Conservation (phyloP, 1,140 invertebrate genomes). For the Procambarus clarkii region DNA sequence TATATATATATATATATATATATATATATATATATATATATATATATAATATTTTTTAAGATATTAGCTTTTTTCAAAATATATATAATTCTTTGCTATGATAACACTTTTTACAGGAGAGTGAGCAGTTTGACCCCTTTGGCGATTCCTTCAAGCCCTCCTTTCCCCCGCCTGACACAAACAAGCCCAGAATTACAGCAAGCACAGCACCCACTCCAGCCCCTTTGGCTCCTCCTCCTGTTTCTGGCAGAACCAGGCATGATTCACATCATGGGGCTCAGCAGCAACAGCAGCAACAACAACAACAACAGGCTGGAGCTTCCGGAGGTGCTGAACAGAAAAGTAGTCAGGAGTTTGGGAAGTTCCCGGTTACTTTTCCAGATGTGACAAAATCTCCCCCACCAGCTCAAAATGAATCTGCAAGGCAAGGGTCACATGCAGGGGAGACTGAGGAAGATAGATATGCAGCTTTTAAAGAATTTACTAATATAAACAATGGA, state of each 20-base stretch:
- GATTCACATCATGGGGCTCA: slow-evolving; percentile 66
- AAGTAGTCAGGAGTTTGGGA: slow-evolving; percentile 59
- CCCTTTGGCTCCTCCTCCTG: slow-evolving; percentile 68
- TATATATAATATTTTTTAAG: background rate
- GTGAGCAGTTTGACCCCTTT: slow-evolving; percentile 68
- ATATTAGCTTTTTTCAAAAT: background rate
- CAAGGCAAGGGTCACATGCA: slow-evolving; percentile 33
- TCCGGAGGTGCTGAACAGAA: slow-evolving; percentile 38
- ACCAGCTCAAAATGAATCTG: slow-evolving; percentile 62
- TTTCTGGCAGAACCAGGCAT: slow-evolving; percentile 72
- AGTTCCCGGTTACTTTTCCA: slow-evolving; percentile 70
- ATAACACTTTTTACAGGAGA: slow-evolving; percentile 45
- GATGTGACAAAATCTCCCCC: slow-evolving; percentile 59
- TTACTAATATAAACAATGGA: slow-evolving; percentile 57
- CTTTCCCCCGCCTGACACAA: slow-evolving; percentile 48
- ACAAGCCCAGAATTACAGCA: slow-evolving; percentile 62
- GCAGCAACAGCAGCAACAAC: slow-evolving; percentile 30
- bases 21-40: no score
- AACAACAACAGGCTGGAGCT: slow-evolving; percentile 22
- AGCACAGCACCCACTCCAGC: slow-evolving; percentile 71
- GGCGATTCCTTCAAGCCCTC: slow-evolving; percentile 71
- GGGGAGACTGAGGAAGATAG: slow-evolving; percentile 60
- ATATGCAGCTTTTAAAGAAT: slow-evolving; percentile 72
- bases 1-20: no score
- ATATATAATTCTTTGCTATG: slow-evolving; percentile 11